These are phyloP conservation scores for Tetrao urogallus DNA, from an alignment of 2,113 vertebrate species.

Conservation along the genomic window DNA sequence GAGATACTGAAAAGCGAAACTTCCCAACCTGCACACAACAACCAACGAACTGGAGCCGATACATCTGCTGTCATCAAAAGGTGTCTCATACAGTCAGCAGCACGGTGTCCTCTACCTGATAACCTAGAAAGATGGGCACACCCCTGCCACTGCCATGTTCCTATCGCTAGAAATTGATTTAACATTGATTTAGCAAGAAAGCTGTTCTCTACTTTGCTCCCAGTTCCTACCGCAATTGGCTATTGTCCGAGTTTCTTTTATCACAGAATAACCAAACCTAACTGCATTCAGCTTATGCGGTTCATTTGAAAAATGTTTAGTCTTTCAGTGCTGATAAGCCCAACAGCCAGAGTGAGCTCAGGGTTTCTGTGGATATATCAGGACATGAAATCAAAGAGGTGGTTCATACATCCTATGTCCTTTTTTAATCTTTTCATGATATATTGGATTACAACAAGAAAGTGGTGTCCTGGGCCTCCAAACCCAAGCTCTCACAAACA, in stretches of 20 bases:
- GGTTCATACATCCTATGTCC: not conserved
- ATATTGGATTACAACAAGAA: not conserved
- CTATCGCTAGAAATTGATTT: constrained; percentile 42
- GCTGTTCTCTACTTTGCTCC: not conserved
- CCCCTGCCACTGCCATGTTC: constrained; percentile 8
- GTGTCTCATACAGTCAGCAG: not conserved
- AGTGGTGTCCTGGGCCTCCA: not conserved
- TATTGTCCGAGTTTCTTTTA: not conserved
- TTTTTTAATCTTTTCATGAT: not conserved
- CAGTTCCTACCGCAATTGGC: constrained; percentile 38
- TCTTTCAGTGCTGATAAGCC: not conserved
- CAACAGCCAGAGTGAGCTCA: not conserved
- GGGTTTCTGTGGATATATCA: not conserved
- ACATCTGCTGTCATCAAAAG: not conserved
- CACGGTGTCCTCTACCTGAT: not conserved
- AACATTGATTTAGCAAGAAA: constrained; percentile 55
- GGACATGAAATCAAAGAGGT: not conserved
- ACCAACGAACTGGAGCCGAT: not conserved
- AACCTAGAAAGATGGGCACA: constrained; percentile 57
- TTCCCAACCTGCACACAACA: not conserved
- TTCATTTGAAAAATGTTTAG: constrained; percentile 2
- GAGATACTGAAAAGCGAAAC: not conserved
- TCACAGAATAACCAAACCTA: constrained; percentile 23
- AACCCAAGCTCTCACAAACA: not conserved
- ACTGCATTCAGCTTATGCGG: constrained; percentile 4